phyloP scores from a whole-genome alignment of 1,140 invertebrate genomes.

The Olivierus martensii region DNA sequence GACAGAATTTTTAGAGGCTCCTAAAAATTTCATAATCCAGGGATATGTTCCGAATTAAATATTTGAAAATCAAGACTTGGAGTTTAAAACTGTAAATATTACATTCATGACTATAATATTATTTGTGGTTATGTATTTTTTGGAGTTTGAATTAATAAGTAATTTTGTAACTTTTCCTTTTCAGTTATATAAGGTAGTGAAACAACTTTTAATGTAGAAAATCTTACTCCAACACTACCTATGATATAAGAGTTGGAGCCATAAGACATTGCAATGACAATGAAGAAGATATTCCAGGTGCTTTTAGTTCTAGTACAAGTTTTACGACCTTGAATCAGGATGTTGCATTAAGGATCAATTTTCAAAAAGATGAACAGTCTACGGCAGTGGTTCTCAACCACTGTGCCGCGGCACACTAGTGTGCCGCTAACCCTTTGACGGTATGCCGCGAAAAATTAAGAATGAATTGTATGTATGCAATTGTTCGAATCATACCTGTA shows the following conservation, averaged over 20 bases:
- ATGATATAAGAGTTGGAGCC: conserved; percentile 54
- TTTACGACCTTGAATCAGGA: conserved; percentile 34
- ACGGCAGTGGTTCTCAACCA: too few species aligned
- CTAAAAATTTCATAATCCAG: too few species aligned
- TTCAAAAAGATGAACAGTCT: conserved; percentile 8
- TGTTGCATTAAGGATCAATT: conserved; percentile 17
- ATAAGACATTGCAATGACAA: conserved; percentile 42
- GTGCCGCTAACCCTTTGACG: too few species aligned
- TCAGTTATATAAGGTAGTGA: conserved; percentile 56
- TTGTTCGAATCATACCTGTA: too few species aligned
- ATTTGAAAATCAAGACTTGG: conserved; percentile 11
- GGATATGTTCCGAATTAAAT: too few species aligned
- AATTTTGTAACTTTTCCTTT: too few species aligned
- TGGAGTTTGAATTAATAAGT: too few species aligned
- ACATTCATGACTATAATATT: neutral
- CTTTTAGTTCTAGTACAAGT: conserved; percentile 44
- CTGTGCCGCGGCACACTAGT: too few species aligned
- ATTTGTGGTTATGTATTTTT: too few species aligned
- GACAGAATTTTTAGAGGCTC: too few species aligned
- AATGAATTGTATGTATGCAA: too few species aligned
- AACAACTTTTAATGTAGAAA: conserved; percentile 45
- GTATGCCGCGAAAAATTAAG: too few species aligned
- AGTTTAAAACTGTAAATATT: neutral
- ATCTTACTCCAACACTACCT: conserved; percentile 53
- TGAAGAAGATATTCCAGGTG: conserved; percentile 37